Evolutionary conservation across 2,888 invertebrate species (phyloP).

Genomic region (Eutolmus rufibarbis): DNA sequence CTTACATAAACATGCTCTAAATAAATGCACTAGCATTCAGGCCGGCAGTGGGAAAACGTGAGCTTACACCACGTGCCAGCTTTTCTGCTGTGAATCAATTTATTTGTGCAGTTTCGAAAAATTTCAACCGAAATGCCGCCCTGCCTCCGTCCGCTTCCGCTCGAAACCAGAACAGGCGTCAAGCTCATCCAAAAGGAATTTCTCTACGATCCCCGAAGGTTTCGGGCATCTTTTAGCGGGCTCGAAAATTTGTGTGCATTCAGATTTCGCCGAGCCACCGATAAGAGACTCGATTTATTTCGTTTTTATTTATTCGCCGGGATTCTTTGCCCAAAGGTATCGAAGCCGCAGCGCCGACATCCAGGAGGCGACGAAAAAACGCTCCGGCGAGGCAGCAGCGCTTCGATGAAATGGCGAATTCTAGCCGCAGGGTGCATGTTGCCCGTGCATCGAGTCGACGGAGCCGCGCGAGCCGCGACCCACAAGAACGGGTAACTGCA

Average conservation of each 20-base stretch:
- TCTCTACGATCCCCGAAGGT: constrained; percentile 1
- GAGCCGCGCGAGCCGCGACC: not conserved
- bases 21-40: not conserved
- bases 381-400: not conserved
- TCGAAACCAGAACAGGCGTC: constrained; percentile 4
- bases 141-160: not conserved
- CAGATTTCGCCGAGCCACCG: constrained; percentile 6
- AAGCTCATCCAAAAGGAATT: constrained; percentile 34
- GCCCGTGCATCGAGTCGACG: not conserved
- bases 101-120: not conserved
- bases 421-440: constrained; percentile 18
- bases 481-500: not conserved
- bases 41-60: not conserved
- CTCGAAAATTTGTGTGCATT: constrained; percentile 29
- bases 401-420: not conserved
- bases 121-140: not conserved
- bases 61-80: constrained; percentile 31
- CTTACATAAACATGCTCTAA: not conserved
- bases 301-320: not conserved
- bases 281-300: constrained; percentile 19
- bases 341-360: not conserved
- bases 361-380: constrained; percentile 17
- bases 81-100: constrained; percentile 24
- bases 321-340: not conserved
- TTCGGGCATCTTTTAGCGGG: not conserved